Base-by-base conservation (phyloP, 2,888 invertebrate species). In the Melanostoma mellinum region DNA sequence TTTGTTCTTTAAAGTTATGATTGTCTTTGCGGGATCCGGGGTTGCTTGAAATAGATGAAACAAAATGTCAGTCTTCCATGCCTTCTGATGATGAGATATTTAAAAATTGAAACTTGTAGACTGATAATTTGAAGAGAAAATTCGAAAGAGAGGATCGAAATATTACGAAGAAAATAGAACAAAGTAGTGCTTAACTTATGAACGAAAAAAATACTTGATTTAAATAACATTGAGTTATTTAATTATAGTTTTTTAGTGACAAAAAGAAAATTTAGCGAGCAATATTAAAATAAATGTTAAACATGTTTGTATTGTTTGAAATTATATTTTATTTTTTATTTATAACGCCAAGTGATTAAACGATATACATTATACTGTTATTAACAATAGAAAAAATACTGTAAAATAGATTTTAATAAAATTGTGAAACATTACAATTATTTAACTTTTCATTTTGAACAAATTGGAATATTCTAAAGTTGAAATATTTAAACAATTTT, bases 321-420 rank as follows among this genome's bases (percentile, higher is more conserved):
- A 30, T 61, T 50, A 40, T 61, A 61, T 69, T 50, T 38, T 61
- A 6, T 50, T 8, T 71, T 78, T 44, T 63, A 50, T 78, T 72
- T 65, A 71, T 71, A 40, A 56, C 58, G 71, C 77, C 77, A 78
- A 65, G 77, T 78, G 77, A 71, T 63, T 65, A 58, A 42, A 65
- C 61, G 42, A 46, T 77, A 33, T 44, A 10, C 44, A 10, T 46
- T 5, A 48, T 44, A 55, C 46, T 42, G 30, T 55, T 42, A 35
- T 36, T 20, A 58, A 67, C 3, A 58, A 69, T 36, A 60, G 8
- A 20, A 61, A 44, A 60, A 10, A 46, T 9, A 55, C 8, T 53
- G 55, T 32, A 52, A 74, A 44, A 48, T 44, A 8, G n/a, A 44
- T 60, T 68, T 67, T 74, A 67, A 67, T 75, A 75, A 75, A 75